Base-by-base conservation (phyloP, 2,888 invertebrate genomes). In the Cylloceria caligata region DNA sequence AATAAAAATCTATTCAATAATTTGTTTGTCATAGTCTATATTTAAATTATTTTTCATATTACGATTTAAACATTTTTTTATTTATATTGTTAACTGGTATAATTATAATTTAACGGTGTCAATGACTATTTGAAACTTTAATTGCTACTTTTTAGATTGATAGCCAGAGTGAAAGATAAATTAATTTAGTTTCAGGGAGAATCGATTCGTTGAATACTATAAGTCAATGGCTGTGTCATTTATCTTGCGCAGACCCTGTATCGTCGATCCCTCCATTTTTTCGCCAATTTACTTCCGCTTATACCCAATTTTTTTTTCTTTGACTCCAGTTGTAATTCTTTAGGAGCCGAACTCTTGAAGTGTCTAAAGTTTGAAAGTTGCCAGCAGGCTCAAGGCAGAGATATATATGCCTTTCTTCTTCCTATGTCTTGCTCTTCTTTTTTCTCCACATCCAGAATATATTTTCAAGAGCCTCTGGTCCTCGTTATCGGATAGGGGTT, bases 401-500 rank as follows among this genome's bases (percentile, higher is more conserved):
- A 3, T n/a, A 2, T 7, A 45, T 67, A 65, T 49, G 39, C 45
- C 27, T 67, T 52, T 60, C 30, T 45, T 39, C 19, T 42, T 55
- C 42, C 13, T 11, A n/a, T 6, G 9, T 16, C 57, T 2, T 42
- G 13, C 52, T 64, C 11, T 68, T 60, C 42, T 30, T 64, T 36
- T 30, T 57, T n/a, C 13, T 57, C 36, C 71, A 67, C 65, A 52
- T 79, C 9, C 24, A 52, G 39, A 16, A 69, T 42, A 45, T 19
- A 65, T 65, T 64, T 24, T 36, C 77, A 78, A 74, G 86, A 88
- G 88, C 87, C 87, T 87, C 86, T 87, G 89, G 85, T 88, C 85
- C 87, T 89, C 88, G 88, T 89, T 89, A 89, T 85, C 87, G 82
- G 80, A 87, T 80, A 21, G 19, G 34, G 55, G 52, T 76, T 83